Base-by-base conservation (phyloP, 1,140 invertebrate genomes). In the Drosophila santomea region DNA sequence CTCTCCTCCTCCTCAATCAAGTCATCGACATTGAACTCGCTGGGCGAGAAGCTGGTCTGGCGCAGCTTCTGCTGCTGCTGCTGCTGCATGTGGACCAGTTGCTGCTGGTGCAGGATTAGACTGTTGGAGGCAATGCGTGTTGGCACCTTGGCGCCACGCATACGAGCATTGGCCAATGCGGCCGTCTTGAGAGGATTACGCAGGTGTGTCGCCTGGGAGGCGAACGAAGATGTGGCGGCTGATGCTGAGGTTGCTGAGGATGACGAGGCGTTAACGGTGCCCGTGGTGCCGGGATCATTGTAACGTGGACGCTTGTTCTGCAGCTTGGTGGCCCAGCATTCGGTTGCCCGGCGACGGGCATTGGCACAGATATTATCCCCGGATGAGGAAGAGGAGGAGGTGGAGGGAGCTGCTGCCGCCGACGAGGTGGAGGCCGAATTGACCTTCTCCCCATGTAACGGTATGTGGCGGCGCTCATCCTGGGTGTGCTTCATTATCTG, bases 251-350 rank as follows among this genome's bases (percentile, higher is more conserved):
- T 11, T 4, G 43, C 14, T 47, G 41, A 17, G 7, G 51, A 17
- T 4, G 43, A 20, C 3, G 41, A 8, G 15, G 62, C 39, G 39
- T 36, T 48, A 2, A 20, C 0, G 7, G 54, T 56, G 25, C 50
- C 36, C 32, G 63, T 38, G 2, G 62, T 15, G 12, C 45, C 43
- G n/a, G 75, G 66, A 67, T 83, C 85, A 38, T 90, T 90, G 62
- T 89, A 89, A 50, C 84, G 85, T 38, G 84, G 74, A 2, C 84
- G 80, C 61, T 89, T 89, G 14, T 89, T 80, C 23, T 90, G 85
- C 44, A 90, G 63, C 38, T 89, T 89, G 25, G 56, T 78, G n/a
- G 84, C 84, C 84, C 84, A 89, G 41, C 85, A 80, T 51, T 89
- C 84, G 6, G 84, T 90, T 48, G 84, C 84, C 12, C 85, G 74